Conservation (phyloP, 1,140 invertebrate genomes). For the Nomia melanderi region DNA sequence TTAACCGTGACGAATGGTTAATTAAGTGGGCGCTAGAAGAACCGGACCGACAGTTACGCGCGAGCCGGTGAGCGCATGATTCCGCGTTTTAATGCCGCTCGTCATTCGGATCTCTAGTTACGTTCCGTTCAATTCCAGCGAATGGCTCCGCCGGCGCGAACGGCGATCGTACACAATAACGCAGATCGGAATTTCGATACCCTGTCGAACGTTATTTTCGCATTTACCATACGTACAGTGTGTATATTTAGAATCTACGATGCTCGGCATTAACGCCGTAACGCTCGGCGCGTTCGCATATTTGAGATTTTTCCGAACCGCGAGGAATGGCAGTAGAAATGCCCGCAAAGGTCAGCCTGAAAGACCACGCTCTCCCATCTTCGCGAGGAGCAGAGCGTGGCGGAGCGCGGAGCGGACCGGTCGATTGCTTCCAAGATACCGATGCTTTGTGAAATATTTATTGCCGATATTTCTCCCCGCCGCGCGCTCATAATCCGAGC, state of each 20-base stretch:
- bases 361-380: conserved; percentile 29
- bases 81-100: background rate
- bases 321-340: conserved; percentile 36
- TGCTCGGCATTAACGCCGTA: conserved; percentile 11
- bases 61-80: background rate
- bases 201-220: conserved; percentile 20
- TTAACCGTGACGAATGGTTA: too few species aligned
- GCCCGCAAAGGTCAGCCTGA: conserved; percentile 40
- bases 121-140: background rate
- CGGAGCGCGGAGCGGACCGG: background rate
- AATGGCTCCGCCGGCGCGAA: background rate
- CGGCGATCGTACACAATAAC: background rate
- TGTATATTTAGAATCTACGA: conserved; percentile 30
- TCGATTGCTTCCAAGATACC: background rate
- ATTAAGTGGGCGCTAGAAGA: too few species aligned
- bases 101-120: background rate
- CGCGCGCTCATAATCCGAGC: background rate
- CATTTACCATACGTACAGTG: conserved; percentile 8
- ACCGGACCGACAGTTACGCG: background rate
- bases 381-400: conserved; percentile 11
- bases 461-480: background rate
- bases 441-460: conserved; percentile 20
- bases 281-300: conserved; percentile 45
- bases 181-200: conserved; percentile 18
- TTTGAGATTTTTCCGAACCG: conserved; percentile 25